Evolutionary conservation across 53 echinoderm and acorn worm genomes (phyloP), one percentile per base, ranked within the genome.

Genomic region (Hippasteria phrygiana): DNA sequence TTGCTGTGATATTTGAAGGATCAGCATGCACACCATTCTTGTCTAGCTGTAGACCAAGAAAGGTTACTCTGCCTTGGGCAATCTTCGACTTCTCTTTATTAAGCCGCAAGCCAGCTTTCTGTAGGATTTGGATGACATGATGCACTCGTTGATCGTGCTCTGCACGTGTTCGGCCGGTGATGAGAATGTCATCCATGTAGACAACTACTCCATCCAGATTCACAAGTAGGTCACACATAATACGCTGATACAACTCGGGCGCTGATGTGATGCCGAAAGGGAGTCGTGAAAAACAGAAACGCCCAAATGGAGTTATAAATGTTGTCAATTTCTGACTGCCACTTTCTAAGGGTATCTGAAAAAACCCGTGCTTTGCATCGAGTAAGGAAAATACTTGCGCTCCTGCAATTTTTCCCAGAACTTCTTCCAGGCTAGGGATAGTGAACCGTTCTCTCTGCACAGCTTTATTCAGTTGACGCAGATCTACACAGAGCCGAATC

Each of bases 401-500:
- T 16, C 72, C 72, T 38, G 4, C 72, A 13, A 72, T 43, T 24
- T 85, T 85, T 14, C 86, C 86, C 46, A 85, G 36, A 50, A 85
- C 33, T 47, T 85, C 86, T 17, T 85, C 86, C 11, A 85, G 47
- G 27, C 26, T 71, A 11, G 87, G 73, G 36, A 86, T 86, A 47
- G 87, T 69, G 48, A 86, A 86, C 9, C 50, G 73, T 38, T 86
- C 87, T 71, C 87, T 70, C 22, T 3, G 14, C 8, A 86, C 87
- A 72, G 71, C 69, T 86, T 86, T 86, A 36, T 72, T 86, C 51
- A 86, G 38, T 37, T 86, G 66, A 0, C 85, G 64, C 12, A 84
- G 70, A 84, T 84, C 85, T 24, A 84, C 85, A 40, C 83, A 82
- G 42, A 82, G 22, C 16, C 85, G 26, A 17, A 84, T 84, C 31